Percentiles rank a stretch among this genome's conserved stretches.
Conservation (phyloP, 30 jellyfish, hydroid and myxozoan species). For the Pelagia noctiluca region DNA sequence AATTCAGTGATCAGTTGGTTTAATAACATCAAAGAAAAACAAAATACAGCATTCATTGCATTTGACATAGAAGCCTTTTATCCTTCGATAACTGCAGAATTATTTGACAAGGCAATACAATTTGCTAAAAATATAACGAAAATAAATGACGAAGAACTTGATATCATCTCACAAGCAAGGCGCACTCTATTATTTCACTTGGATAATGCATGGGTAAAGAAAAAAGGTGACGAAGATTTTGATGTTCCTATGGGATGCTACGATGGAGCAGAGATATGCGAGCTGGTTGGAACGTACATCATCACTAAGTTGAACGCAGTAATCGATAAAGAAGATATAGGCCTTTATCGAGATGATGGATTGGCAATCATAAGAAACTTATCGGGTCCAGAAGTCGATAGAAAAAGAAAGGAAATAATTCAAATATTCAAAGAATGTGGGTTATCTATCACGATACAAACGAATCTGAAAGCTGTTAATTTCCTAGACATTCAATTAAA, state of each 20-base stretch:
- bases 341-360: too few relatives aligned
- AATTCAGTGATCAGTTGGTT: too few relatives aligned
- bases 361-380: too few relatives aligned
- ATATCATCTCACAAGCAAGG: neutral
- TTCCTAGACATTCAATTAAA: neutral
- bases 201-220: too few relatives aligned
- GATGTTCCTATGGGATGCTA: constrained; percentile 8
- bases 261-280: neutral
- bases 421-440: neutral
- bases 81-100: neutral
- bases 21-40: neutral
- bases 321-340: neutral
- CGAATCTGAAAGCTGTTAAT: neutral
- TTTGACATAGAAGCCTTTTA: neutral
- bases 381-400: too few relatives aligned
- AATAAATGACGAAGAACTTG: neutral
- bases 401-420: too few relatives aligned
- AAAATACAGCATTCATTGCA: neutral
- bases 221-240: too few relatives aligned
- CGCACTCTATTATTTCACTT: neutral
- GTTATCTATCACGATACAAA: neutral
- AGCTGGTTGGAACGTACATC: too few relatives aligned
- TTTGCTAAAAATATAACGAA: neutral
- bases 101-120: neutral
- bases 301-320: neutral